Evolutionary conservation across 1,140 invertebrate genomes (phyloP), one percentile per base, ranked within the genome.

Genomic region (Oedothorax gibbosus): DNA sequence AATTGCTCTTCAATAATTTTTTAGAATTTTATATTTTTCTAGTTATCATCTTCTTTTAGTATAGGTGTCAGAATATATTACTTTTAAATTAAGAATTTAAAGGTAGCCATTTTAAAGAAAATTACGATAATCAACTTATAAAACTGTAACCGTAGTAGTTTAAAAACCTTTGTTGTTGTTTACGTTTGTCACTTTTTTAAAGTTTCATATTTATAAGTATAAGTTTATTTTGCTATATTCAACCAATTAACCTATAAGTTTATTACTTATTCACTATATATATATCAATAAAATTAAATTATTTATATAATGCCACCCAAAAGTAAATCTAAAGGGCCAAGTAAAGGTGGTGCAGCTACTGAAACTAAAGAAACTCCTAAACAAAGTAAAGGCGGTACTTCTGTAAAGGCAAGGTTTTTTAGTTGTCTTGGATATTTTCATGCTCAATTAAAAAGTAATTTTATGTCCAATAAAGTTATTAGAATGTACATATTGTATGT

Each of bases 351-450:
- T n/a, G 83, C 18, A 54, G 79, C 56, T 50, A 75, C 82, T 53
- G 87, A 72, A 71, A 71, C 77, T 14, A 86, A 87, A 78, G 87
- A 79, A 68, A 79, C 82, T 53, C 51, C 91, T 87, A 87, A 90
- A 85, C 85, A 89, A 18, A 91, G 90, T 87, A 90, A 90, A 75
- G 91, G 91, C 76, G 86, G 87, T 12, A 90, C 88, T 53, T 87
- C 90, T 68, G 89, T 91, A 18, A 91, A 91, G 86, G 90, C 90
- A 87, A 68, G 80, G 62, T 65, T 20, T 20, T 65, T n/a, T 10
- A 20, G 8, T 65, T 65, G 15, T n/a, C 2, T 8, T n/a, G 10
- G 62, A 35, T 35, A 35, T 35, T 35, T 35, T 35, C 35, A 35
- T 35, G 35, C 1, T 35, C 2, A 35, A 2, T 35, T 35, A 35